Evolutionary conservation across 2,888 invertebrate species (phyloP), one percentile per base, ranked within the genome.

Genomic region (Trachelus stipa): DNA sequence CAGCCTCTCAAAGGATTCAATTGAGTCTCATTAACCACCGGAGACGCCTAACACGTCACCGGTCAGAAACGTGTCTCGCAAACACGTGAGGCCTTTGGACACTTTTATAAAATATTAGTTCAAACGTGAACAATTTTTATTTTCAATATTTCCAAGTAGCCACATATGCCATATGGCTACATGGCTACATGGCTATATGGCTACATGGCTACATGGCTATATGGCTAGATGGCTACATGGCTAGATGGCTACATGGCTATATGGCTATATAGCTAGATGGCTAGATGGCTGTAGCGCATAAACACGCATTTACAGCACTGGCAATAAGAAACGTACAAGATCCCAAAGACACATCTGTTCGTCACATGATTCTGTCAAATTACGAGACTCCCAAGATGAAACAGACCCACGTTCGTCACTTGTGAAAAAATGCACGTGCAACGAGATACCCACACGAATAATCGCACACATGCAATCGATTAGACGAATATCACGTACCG

Each of bases 11-110:
- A 35, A 11, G 35, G n/a, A 34, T 56, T 56, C 34, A 75, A 56
- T 33, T 30, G 68, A 33, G 15, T 30, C 37, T 34, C 23, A 37
- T n/a, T 69, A 73, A 68, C 40, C 33, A 73, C 68, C 68, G 68
- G 73, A 73, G 76, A 73, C 73, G 73, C 34, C 37, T 12, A 68
- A 73, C 40, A 11, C 40, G 34, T 34, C 12, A 37, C 37, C 31
- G 11, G 30, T n/a, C 3, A 33, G 15, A 2, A 11, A 12, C 71
- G 76, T n/a, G 68, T 74, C 68, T 37, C 23, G 40, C 23, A 6
- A 40, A 15, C 40, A 15, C 40, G 15, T 40, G 4, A 40, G 4
- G 6, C 40, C 12, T 40, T 15, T 23, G 0, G 6, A 40, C 15
- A 15, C 40, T 40, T 15, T 40, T 40, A 40, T 1, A 6, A 1